These are phyloP conservation scores for Opisthograptis luteolata DNA, from an alignment of 2,888 invertebrate genomes.

Conservation along the genomic window DNA sequence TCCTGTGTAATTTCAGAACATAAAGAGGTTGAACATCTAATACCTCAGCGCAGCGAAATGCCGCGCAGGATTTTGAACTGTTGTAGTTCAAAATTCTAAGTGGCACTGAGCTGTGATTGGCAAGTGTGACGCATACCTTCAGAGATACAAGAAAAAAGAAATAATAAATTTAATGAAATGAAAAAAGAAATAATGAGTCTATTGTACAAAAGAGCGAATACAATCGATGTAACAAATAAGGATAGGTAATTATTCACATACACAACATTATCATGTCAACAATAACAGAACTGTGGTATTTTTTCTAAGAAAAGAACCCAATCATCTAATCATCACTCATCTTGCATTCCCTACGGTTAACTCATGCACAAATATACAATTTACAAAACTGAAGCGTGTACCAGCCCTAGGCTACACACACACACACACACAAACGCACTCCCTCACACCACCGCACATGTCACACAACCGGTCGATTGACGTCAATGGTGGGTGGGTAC, in stretches of 20 bases:
- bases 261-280: background rate
- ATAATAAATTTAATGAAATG: too few relatives aligned
- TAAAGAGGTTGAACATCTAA: too few relatives aligned
- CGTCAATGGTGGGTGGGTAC: slow-evolving; percentile 77
- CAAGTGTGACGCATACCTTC: too few relatives aligned
- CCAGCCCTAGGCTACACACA: slow-evolving; percentile 14
- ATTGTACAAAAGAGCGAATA: too few relatives aligned
- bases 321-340: background rate
- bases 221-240: too few relatives aligned
- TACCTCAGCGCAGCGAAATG: too few relatives aligned
- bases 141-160: too few relatives aligned
- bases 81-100: too few relatives aligned
- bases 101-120: too few relatives aligned
- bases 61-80: too few relatives aligned
- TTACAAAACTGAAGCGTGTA: background rate
- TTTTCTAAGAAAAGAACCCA: background rate
- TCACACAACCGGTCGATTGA: slow-evolving; percentile 72
- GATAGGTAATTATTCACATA: background rate
- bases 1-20: too few relatives aligned
- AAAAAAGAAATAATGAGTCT: too few relatives aligned
- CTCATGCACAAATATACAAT: background rate
- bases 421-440: slow-evolving; percentile 23
- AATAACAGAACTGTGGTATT: slow-evolving; percentile 4
- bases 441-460: slow-evolving; percentile 47
- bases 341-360: background rate